phyloP scores from a whole-genome alignment of 2,797 vertebrate genomes.

The Falco peregrinus region DNA sequence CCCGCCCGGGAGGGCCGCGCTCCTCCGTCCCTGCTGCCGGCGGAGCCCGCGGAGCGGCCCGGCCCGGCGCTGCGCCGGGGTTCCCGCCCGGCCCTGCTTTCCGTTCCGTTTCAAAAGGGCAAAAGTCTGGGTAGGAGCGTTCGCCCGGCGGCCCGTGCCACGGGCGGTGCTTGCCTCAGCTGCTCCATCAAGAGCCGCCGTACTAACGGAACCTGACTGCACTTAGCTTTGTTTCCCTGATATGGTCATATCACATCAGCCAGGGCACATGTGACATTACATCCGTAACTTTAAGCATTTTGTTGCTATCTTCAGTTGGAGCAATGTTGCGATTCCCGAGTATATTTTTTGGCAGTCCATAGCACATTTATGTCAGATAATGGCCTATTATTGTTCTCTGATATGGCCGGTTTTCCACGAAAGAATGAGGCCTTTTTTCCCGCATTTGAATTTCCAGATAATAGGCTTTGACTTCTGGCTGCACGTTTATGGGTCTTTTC shows the following conservation, averaged over 20 bases:
- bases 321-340: slow-evolving; percentile 83
- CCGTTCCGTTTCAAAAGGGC: slow-evolving; percentile 92
- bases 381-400: slow-evolving; percentile 89
- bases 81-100: slow-evolving; percentile 64
- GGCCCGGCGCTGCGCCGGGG: slow-evolving; percentile 63
- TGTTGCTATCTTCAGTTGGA: slow-evolving; percentile 85
- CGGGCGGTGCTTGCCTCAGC: slow-evolving; percentile 91
- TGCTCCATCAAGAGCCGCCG: slow-evolving; percentile 88
- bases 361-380: slow-evolving; percentile 90
- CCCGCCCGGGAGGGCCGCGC: background rate
- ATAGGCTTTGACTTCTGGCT: slow-evolving; percentile 99
- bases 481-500: slow-evolving; percentile 99
- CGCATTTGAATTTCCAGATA: slow-evolving; percentile 98
- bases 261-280: slow-evolving; percentile 89
- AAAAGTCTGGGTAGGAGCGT: slow-evolving; percentile 83
- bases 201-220: slow-evolving; percentile 96
- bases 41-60: background rate
- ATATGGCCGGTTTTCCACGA: slow-evolving; percentile 87
- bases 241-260: slow-evolving; percentile 95
- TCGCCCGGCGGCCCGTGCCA: slow-evolving; percentile 88
- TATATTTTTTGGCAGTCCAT: slow-evolving; percentile 87
- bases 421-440: slow-evolving; percentile 79
- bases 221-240: slow-evolving; percentile 96
- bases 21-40: slow-evolving; percentile 2
- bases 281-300: slow-evolving; percentile 88